Base-by-base conservation (phyloP, 2,797 vertebrate species). In the Telmatherina bonti region DNA sequence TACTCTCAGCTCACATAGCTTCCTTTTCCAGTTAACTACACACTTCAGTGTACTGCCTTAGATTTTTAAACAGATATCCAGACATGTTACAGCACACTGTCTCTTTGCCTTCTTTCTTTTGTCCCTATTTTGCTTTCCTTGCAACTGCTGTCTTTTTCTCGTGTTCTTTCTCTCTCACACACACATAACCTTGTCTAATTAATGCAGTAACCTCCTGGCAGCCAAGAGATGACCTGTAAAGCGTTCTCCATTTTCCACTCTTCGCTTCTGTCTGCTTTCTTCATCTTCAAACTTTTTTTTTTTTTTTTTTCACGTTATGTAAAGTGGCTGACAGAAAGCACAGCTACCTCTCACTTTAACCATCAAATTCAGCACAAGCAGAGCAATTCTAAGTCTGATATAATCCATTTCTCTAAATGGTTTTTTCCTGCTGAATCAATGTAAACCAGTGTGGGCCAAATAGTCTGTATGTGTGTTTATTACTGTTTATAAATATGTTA, bases 181-280 rank as follows among this genome's bases (percentile, higher is more conserved):
- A 63, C 31, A 33, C 65, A 29, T 27, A 70, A 41, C 47, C 60
- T 70, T 78, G 73, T 85, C 81, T 90, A 90, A 90, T 90, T 91
- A 91, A 88, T 79, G 71, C 87, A 89, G 70, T 71, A 80, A 79
- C 77, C 78, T 86, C 71, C 81, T 76, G 72, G 85, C 78, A 89
- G 72, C 60, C 0, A 30, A 81, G 76, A 72, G 62, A 74, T 85
- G 76, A 87, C 85, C 86, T 83, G 75, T 87, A 81, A 84, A 83
- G 76, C 85, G 74, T 76, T 80, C 58, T 72, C 59, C 55, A 83
- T 72, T 81, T 81, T 83, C 68, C 51, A 62, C 41, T 82, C 60
- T 61, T 76, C 24, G 20, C 63, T 58, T 60, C 70, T 76, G 79
- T 85, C 82, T 78, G 76, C 84, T 84, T 70, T 74, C 68, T 76